Percentiles rank a stretch among this genome's conserved stretches.
phyloP scores from a whole-genome alignment of 2,113 vertebrate genomes.

The Caloenas nicobarica region DNA sequence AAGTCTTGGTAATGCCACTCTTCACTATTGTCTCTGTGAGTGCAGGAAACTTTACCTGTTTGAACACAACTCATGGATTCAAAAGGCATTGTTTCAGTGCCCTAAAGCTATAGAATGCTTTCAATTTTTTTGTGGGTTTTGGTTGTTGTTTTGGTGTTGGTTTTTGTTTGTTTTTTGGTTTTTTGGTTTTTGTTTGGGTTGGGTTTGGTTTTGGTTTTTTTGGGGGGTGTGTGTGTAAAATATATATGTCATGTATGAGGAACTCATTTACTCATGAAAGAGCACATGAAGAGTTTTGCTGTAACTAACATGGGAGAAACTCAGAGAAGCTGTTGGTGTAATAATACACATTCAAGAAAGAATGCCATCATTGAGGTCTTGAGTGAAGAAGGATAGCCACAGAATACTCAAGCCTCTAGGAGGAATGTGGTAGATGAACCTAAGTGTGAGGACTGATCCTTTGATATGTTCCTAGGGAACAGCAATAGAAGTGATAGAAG shows the following conservation, averaged over 20 bases:
- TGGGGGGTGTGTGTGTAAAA: neutral
- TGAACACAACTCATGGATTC: neutral
- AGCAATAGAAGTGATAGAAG: neutral
- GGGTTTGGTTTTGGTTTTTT: no score
- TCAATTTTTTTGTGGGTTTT: neutral
- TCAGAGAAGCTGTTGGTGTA: neutral
- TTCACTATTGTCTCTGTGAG: neutral
- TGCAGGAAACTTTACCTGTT: neutral
- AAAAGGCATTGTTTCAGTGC: neutral
- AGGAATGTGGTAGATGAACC: neutral
- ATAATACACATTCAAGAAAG: neutral
- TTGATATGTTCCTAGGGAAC: neutral
- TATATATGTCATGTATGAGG: neutral
- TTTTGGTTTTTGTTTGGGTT: no score
- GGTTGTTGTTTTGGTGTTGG: no score
- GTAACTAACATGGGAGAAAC: neutral
- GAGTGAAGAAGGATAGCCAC: neutral
- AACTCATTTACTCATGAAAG: neutral
- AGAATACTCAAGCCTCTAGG: neutral
- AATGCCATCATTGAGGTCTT: fast-evolving
- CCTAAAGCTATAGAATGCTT: neutral
- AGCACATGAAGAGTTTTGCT: neutral
- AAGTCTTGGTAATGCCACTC: neutral
- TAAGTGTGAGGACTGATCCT: neutral
- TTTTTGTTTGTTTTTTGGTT: no score